Evolutionary conservation across 2,113 vertebrate genomes (phyloP).

Genomic region (Thunnus maccoyii): DNA sequence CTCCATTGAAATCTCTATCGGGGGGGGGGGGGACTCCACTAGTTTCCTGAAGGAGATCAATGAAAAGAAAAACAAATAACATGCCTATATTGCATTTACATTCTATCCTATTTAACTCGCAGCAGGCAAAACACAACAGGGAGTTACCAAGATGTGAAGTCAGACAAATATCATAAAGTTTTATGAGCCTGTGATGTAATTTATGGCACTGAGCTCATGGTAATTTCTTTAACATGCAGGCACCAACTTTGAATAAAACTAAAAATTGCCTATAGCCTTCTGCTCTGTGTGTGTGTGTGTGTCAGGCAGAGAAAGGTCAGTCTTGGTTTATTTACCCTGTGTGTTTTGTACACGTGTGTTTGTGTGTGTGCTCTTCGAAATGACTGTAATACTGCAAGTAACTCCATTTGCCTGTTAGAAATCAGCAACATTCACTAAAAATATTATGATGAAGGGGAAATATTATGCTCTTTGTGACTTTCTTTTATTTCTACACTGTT

Average conservation of each 20-base stretch:
- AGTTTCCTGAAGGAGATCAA: slow-evolving; percentile 1
- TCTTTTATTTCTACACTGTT: too few species aligned
- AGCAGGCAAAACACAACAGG: slow-evolving; percentile 53
- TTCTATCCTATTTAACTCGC: slow-evolving; percentile 15
- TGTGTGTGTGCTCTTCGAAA: not conserved
- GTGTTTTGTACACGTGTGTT: slow-evolving; percentile 9
- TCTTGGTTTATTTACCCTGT: slow-evolving; percentile 2
- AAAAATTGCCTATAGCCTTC: slow-evolving; percentile 16
- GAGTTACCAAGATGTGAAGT: slow-evolving; percentile 42
- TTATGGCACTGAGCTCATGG: slow-evolving; percentile 69
- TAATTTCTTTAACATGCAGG: slow-evolving; percentile 69
- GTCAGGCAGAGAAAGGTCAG: slow-evolving; percentile 20
- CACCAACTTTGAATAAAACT: not conserved
- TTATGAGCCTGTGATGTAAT: slow-evolving; percentile 60
- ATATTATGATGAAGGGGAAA: too few species aligned
- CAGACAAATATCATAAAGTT: slow-evolving; percentile 55
- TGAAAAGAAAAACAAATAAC: slow-evolving; percentile 5
- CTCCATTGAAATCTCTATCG: not conserved
- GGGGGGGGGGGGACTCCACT: too few species aligned
- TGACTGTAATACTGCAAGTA: not conserved
- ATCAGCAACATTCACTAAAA: not conserved
- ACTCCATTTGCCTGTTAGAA: slow-evolving; percentile 18
- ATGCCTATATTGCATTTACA: slow-evolving; percentile 11
- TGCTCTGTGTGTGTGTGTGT: slow-evolving; percentile 9
- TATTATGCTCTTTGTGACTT: too few species aligned